Percentiles rank a stretch among this genome's conserved stretches.
phyloP scores from a whole-genome alignment of 2,797 vertebrate species.

The Linurgus olivaceus region DNA sequence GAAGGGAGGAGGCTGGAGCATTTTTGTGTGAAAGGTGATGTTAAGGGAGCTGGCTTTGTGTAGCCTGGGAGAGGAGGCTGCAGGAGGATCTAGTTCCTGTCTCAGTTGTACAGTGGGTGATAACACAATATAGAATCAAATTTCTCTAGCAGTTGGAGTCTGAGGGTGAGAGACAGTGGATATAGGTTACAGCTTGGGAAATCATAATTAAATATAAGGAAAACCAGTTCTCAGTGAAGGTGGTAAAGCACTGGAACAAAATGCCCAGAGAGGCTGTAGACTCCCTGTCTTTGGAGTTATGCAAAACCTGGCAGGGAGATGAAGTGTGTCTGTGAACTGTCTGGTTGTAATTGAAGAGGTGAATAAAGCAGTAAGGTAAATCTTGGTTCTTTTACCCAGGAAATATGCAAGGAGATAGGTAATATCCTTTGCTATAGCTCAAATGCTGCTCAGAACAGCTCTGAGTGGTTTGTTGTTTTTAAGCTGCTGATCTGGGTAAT shows the following conservation, averaged over 20 bases:
- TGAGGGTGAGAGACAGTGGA: not conserved
- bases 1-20: not conserved
- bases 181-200: not conserved
- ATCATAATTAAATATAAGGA: not conserved
- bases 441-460: not conserved
- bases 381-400: not conserved
- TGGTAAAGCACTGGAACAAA: not conserved
- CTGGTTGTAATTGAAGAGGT: not conserved
- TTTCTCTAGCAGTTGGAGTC: not conserved
- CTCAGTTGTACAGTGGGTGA: not conserved
- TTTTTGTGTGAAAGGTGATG: not conserved
- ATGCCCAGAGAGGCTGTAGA: not conserved
- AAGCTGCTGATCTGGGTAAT: not conserved
- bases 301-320: not conserved
- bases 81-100: not conserved
- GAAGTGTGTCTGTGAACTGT: not conserved
- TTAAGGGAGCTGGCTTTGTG: not conserved
- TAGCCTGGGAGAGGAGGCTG: not conserved
- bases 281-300: not conserved
- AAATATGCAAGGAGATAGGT: not conserved
- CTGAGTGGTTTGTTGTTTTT: not conserved
- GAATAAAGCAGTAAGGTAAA: not conserved
- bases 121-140: not conserved
- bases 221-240: not conserved
- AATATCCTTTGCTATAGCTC: not conserved